These are phyloP conservation scores for Bombus fervidus DNA, from an alignment of 1,140 invertebrate genomes.

Conservation along the genomic window DNA sequence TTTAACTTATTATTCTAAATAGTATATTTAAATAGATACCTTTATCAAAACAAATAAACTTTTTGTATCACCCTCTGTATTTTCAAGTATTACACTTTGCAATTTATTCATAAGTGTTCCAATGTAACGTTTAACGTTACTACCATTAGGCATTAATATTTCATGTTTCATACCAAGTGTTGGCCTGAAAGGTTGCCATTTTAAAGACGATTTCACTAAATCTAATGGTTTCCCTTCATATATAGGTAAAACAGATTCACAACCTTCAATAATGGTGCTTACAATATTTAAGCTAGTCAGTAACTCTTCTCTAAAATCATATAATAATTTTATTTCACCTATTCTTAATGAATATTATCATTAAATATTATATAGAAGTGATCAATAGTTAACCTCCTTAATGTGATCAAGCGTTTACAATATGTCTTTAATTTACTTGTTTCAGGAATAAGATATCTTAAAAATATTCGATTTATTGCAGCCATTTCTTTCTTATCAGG, in stretches of 20 bases:
- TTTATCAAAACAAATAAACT: constrained; percentile 85
- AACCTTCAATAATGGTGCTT: constrained; percentile 78
- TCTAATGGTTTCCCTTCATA: constrained; percentile 84
- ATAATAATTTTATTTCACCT: neutral
- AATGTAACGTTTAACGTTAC: constrained; percentile 85
- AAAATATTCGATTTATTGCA: constrained; percentile 86
- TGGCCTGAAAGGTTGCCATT: constrained; percentile 76
- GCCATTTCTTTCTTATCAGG: constrained; percentile 88
- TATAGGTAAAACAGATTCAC: constrained; percentile 84
- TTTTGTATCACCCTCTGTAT: constrained; percentile 89
- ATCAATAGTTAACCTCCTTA: constrained; percentile 71
- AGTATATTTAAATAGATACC: constrained; percentile 71
- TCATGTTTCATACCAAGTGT: constrained; percentile 76
- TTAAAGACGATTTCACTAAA: constrained; percentile 78
- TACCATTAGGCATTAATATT: constrained; percentile 85
- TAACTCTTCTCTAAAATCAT: constrained; percentile 81
- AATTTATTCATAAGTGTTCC: constrained; percentile 83
- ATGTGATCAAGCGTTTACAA: constrained; percentile 72
- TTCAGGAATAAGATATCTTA: constrained; percentile 85
- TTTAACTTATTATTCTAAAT: neutral
- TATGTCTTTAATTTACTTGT: constrained; percentile 83
- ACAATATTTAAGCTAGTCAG: constrained; percentile 80
- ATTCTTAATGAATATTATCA: neutral
- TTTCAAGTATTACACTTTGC: constrained; percentile 84
- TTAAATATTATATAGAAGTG: neutral